A percentile compares a stretch with the other conserved stretches of the same genome.
Evolutionary conservation across 2,113 vertebrate genomes (phyloP).

Genomic region (Hippotragus niger): DNA sequence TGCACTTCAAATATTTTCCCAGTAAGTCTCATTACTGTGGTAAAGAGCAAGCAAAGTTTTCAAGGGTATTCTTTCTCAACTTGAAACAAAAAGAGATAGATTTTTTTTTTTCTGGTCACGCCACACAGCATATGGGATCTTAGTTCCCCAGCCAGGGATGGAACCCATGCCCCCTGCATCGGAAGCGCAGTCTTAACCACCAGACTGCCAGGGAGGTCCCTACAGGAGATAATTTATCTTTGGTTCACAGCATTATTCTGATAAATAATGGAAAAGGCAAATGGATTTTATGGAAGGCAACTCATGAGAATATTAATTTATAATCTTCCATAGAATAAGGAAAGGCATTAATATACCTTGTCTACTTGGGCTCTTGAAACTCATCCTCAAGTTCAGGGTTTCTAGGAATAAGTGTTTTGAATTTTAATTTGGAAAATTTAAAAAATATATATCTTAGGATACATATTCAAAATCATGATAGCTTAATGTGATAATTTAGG

Average conservation of each 20-base stretch:
- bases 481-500: not conserved
- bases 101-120: not conserved
- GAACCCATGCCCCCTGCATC: not conserved
- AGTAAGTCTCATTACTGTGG: not conserved
- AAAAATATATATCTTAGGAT: not conserved
- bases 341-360: not conserved
- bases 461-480: not conserved
- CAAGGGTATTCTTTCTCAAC: not conserved
- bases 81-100: not conserved
- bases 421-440: not conserved
- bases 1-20: not conserved
- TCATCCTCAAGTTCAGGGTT: not conserved
- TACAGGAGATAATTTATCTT: not conserved
- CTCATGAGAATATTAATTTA: not conserved
- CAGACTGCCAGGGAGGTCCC: not conserved
- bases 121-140: not conserved
- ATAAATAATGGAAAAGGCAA: not conserved
- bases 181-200: not conserved
- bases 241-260: not conserved
- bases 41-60: not conserved
- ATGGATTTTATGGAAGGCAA: not conserved
- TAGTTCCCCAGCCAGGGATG: not conserved
- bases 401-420: not conserved
- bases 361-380: not conserved
- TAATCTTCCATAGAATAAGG: not conserved